Percentiles rank a stretch among this genome's conserved stretches.
phyloP scores from a whole-genome alignment of 64 coral and sea anemone genomes.

The Dendrophyllia cribrosa region DNA sequence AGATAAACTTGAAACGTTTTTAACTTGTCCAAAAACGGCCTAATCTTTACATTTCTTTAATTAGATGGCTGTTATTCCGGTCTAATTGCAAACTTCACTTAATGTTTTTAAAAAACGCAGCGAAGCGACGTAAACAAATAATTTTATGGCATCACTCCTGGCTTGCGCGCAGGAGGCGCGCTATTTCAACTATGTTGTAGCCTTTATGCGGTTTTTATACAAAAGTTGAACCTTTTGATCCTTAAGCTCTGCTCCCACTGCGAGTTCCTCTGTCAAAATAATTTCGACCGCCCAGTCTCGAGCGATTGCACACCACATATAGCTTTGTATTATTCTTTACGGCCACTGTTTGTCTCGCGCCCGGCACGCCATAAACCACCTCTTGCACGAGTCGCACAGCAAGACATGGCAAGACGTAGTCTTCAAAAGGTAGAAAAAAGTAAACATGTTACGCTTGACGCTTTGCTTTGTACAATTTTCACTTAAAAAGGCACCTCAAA shows the following conservation, averaged over 20 bases:
- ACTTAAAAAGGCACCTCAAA: not conserved
- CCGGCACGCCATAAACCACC: not conserved
- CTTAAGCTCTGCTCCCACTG: not conserved
- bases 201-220: not conserved
- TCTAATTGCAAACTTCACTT: not conserved
- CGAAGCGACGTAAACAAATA: constrained; percentile 9
- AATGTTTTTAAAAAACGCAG: not conserved
- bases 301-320: not conserved
- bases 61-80: not conserved
- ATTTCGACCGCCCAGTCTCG: not conserved
- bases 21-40: not conserved
- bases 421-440: not conserved
- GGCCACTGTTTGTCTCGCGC: not conserved
- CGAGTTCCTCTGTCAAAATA: not conserved
- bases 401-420: not conserved
- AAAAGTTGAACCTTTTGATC: constrained; percentile 9
- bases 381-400: constrained; percentile 19
- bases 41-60: not conserved
- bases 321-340: not conserved
- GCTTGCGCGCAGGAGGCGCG: not conserved
- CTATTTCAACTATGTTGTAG: constrained; percentile 22
- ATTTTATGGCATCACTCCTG: constrained; percentile 35
- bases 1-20: too few species aligned
- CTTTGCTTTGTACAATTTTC: constrained; percentile 19
- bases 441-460: constrained; percentile 19